phyloP scores from a whole-genome alignment of 2,888 invertebrate species.

The Aethes cnicana region DNA sequence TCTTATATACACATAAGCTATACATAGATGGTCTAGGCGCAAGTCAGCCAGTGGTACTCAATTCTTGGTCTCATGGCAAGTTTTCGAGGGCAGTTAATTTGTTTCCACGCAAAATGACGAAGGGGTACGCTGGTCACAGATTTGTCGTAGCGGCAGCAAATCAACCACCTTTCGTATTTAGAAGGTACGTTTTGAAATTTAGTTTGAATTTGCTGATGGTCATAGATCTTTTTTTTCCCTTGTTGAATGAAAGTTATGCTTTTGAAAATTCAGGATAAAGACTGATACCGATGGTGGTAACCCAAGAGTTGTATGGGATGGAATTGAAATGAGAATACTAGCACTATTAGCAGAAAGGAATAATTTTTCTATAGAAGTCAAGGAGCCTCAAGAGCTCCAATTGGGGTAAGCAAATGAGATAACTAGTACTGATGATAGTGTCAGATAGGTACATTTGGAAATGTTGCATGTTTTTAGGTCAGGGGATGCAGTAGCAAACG shows the following conservation, averaged over 20 bases:
- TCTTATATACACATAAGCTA: constrained; percentile 88
- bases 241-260: too few species aligned
- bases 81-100: constrained; percentile 84
- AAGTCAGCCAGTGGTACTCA: constrained; percentile 85
- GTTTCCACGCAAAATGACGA: constrained; percentile 86
- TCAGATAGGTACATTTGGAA: neutral
- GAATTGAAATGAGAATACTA: constrained; percentile 87
- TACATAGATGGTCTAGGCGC: constrained; percentile 88
- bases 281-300: constrained; percentile 73
- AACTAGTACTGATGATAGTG: neutral
- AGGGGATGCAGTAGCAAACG: constrained; percentile 83
- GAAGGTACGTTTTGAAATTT: constrained; percentile 65
- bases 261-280: constrained; percentile 51
- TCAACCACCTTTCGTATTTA: constrained; percentile 89
- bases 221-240: too few species aligned
- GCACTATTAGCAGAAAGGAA: constrained; percentile 83
- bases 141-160: constrained; percentile 86
- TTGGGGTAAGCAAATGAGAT: constrained; percentile 70
- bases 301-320: constrained; percentile 84
- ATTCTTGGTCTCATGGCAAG: constrained; percentile 86
- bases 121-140: constrained; percentile 89
- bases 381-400: constrained; percentile 77
- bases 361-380: constrained; percentile 88
- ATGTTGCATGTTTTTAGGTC: constrained; percentile 61
- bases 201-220: too few species aligned